Evolutionary conservation across 2,888 invertebrate species (phyloP).

Genomic region (Hirtodrosophila cameraria): DNA sequence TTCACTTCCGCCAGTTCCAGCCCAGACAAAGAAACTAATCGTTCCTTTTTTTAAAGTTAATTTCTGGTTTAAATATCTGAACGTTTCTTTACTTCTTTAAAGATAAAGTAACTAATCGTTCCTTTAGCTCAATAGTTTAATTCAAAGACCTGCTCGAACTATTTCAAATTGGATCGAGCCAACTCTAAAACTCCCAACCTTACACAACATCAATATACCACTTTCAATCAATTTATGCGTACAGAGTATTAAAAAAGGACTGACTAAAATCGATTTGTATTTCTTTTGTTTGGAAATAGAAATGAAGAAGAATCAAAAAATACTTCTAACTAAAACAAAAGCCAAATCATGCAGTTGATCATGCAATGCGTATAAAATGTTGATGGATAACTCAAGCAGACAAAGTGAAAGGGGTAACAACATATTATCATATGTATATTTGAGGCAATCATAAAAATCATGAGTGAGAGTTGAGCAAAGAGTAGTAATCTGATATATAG

Average conservation of each 20-base stretch:
- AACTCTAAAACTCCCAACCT: too few relatives aligned
- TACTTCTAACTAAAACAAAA: slow-evolving; percentile 6
- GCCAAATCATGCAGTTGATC: slow-evolving; percentile 27
- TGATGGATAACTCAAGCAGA: slow-evolving; percentile 30
- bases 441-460: slow-evolving; percentile 22
- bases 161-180: too few relatives aligned
- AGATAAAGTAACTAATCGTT: too few relatives aligned
- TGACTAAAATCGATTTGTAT: slow-evolving; percentile 74
- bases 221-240: background rate
- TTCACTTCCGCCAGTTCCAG: too few relatives aligned
- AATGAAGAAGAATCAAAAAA: background rate
- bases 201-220: too few relatives aligned
- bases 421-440: slow-evolving; percentile 26
- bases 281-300: slow-evolving; percentile 39
- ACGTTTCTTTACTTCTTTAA: too few relatives aligned
- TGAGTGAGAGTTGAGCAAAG: slow-evolving; percentile 24
- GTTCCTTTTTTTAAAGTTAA: too few relatives aligned
- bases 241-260: slow-evolving; percentile 29
- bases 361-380: slow-evolving; percentile 17
- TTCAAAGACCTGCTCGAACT: too few relatives aligned
- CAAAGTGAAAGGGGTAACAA: slow-evolving; percentile 40
- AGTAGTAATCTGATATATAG: background rate
- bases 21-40: too few relatives aligned
- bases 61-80: too few relatives aligned
- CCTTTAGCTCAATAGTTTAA: too few relatives aligned